Conservation (phyloP, 2,113 vertebrate genomes). For the Tympanuchus pallidicinctus region DNA sequence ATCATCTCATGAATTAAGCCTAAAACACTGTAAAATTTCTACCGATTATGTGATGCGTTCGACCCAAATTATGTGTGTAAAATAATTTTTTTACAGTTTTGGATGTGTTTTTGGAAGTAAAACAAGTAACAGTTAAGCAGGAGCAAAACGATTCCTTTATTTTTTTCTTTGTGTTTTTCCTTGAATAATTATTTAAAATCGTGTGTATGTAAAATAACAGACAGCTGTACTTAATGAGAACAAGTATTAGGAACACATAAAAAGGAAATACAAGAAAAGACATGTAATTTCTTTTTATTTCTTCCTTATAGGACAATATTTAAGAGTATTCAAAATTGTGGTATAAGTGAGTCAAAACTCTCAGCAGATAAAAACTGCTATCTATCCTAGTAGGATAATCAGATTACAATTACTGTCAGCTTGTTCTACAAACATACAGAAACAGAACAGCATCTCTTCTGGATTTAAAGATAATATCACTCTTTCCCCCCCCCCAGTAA, state of each 20-base stretch:
- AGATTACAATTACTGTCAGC: background rate
- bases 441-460: background rate
- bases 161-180: background rate
- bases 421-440: background rate
- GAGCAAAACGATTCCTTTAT: background rate
- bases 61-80: background rate
- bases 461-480: background rate
- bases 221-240: background rate
- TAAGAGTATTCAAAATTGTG: background rate
- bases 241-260: background rate
- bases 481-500: background rate
- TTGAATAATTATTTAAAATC: background rate
- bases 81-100: background rate
- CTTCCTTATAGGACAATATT: background rate
- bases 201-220: background rate
- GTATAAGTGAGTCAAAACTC: background rate
- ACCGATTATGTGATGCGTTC: background rate
- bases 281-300: background rate
- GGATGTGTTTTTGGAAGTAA: background rate
- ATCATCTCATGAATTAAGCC: background rate
- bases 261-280: background rate
- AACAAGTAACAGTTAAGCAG: background rate
- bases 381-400: background rate
- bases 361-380: background rate
- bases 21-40: background rate